These are phyloP conservation scores for Bicyclus anynana DNA, from an alignment of 1,140 invertebrate species.

Conservation along the genomic window DNA sequence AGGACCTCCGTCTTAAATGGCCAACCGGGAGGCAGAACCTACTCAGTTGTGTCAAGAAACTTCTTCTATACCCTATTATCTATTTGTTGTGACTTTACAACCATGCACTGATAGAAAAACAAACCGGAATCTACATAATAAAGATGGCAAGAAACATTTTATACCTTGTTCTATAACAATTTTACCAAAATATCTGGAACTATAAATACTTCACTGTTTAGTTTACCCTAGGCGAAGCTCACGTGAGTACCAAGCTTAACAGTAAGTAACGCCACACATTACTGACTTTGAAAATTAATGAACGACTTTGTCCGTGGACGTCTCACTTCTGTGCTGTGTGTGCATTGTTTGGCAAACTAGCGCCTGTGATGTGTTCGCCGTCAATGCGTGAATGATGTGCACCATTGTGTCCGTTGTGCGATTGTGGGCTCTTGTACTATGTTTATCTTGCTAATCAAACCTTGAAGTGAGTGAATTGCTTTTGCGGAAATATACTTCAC, in stretches of 20 bases:
- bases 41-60: too few relatives aligned
- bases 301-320: conserved; percentile 42
- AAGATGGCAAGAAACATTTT: too few relatives aligned
- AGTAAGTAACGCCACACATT: conserved; percentile 32
- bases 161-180: too few relatives aligned
- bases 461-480: conserved; percentile 11
- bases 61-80: too few relatives aligned
- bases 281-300: conserved; percentile 62
- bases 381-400: conserved; percentile 11
- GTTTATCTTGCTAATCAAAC: conserved; percentile 24
- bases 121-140: too few relatives aligned
- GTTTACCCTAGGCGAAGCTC: too few relatives aligned
- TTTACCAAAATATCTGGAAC: too few relatives aligned
- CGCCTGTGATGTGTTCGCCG: conserved; percentile 35
- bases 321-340: conserved; percentile 45
- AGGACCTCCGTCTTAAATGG: too few relatives aligned
- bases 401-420: conserved; percentile 9
- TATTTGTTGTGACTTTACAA: too few relatives aligned
- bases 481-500: background rate
- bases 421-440: conserved; percentile 14
- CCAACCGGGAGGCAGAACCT: too few relatives aligned
- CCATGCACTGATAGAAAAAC: too few relatives aligned
- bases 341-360: conserved; percentile 28
- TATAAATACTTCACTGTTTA: too few relatives aligned
- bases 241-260: background rate